Evolutionary conservation across 2,888 invertebrate species (phyloP).

Genomic region (Apoderus coryli): DNA sequence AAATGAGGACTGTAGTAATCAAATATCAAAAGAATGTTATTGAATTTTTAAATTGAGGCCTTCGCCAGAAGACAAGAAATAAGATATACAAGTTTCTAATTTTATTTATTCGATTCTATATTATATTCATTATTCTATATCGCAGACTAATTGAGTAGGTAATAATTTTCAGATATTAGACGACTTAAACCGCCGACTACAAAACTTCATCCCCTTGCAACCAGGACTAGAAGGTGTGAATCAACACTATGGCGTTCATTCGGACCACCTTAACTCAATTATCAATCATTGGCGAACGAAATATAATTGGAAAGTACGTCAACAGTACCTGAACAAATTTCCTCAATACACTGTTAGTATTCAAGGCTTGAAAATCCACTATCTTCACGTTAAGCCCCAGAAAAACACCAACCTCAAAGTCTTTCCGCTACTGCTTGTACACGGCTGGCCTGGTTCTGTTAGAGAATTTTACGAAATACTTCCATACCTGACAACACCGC

Average conservation of each 20-base stretch:
- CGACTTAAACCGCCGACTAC: constrained; percentile 7
- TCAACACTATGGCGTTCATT: constrained; percentile 71
- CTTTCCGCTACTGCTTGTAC: constrained; percentile 55
- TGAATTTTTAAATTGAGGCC: too few species aligned
- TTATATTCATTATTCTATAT: too few species aligned
- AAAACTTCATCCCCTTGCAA: constrained; percentile 14
- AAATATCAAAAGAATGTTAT: too few species aligned
- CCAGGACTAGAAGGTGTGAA: constrained; percentile 46
- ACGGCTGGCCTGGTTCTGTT: constrained; percentile 85
- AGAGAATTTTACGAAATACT: constrained; percentile 71
- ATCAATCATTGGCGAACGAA: constrained; percentile 60
- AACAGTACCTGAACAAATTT: constrained; percentile 44
- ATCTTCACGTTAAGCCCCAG: constrained; percentile 46
- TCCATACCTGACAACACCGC: constrained; percentile 45
- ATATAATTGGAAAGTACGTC: constrained; percentile 51
- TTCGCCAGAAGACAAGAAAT: too few species aligned
- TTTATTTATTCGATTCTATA: too few species aligned
- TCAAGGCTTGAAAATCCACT: constrained; percentile 52
- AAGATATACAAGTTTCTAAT: too few species aligned
- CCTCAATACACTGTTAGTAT: constrained; percentile 57
- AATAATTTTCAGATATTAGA: too few species aligned
- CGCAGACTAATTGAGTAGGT: too few species aligned
- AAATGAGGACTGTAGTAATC: too few species aligned
- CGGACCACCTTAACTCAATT: constrained; percentile 47
- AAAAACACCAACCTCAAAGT: too few species aligned